phyloP scores from a whole-genome alignment of 2,888 invertebrate genomes.

The Strigamia maritima region DNA sequence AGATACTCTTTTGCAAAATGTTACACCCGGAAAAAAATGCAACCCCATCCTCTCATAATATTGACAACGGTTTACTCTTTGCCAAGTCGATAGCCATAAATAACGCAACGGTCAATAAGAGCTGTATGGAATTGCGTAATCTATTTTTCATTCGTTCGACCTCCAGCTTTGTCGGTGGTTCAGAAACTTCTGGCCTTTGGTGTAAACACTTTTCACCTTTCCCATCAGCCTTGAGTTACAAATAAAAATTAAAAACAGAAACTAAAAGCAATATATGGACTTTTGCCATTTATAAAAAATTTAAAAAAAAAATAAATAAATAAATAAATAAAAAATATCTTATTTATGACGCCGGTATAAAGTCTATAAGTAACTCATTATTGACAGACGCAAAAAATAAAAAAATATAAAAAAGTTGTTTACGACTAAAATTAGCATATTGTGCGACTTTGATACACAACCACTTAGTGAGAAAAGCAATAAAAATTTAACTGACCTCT shows the following conservation, averaged over 20 bases:
- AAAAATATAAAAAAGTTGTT: neutral
- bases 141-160: neutral
- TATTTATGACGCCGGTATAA: too few species aligned
- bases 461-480: neutral
- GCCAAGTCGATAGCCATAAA: neutral
- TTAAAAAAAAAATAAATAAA: too few species aligned
- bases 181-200: neutral
- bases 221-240: neutral
- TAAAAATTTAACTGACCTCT: neutral
- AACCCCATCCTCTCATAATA: neutral
- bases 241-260: neutral
- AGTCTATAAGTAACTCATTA: too few species aligned
- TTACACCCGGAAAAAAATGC: neutral
- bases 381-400: too few species aligned
- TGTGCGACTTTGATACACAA: neutral
- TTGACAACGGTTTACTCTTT: neutral
- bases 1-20: neutral
- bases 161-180: neutral
- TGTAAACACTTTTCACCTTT: neutral
- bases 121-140: neutral
- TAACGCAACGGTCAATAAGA: neutral
- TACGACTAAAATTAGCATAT: neutral
- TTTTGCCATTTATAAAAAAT: too few species aligned
- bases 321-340: too few species aligned
- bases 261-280: too few species aligned